Conservation (phyloP, 2,797 vertebrate genomes). For the Margarornis squamiger region DNA sequence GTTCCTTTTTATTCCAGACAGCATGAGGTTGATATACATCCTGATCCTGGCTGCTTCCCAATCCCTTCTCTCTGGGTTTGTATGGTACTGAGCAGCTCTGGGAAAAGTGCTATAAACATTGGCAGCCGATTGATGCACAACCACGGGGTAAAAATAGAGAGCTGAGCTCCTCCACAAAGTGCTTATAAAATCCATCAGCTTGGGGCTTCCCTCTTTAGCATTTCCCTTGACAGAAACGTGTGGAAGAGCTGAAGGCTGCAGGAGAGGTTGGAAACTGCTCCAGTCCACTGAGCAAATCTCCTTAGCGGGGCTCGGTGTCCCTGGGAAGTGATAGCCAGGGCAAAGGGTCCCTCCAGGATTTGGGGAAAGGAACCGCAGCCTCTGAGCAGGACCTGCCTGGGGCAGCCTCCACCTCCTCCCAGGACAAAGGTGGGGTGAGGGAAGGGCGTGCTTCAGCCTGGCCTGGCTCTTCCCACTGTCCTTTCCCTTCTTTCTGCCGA, state of each 20-base stretch:
- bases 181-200: background rate
- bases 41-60: background rate
- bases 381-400: fast-evolving
- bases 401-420: background rate
- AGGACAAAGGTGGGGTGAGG: background rate
- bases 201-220: background rate
- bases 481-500: background rate
- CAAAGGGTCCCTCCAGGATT: background rate
- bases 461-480: background rate
- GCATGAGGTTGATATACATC: background rate
- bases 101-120: background rate
- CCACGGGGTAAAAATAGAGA: background rate
- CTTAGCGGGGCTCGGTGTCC: background rate
- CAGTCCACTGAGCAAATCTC: background rate
- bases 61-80: background rate
- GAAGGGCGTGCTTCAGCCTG: background rate
- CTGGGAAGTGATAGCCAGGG: fast-evolving
- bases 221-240: background rate
- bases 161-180: background rate
- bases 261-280: background rate
- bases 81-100: background rate
- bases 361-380: background rate
- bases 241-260: background rate
- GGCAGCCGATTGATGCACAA: background rate
- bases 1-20: background rate